Base-by-base conservation (phyloP, 1,140 invertebrate species). In the Subanguina moxae region DNA sequence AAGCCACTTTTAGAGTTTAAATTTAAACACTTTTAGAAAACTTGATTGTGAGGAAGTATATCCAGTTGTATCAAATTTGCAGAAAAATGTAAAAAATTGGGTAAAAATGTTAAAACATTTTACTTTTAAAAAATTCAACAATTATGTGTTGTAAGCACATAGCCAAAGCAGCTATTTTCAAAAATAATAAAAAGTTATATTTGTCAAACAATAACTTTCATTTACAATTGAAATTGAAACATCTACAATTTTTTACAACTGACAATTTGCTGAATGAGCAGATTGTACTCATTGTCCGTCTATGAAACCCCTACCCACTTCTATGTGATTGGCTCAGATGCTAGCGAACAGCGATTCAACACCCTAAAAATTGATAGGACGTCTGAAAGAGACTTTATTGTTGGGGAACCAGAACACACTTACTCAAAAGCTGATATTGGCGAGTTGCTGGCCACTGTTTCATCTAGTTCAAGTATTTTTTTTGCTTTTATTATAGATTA, bases 271-370 rank as follows among this genome's bases (percentile, higher is more conserved):
- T 58, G 11, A 61, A n/a, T 30, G 58, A 30, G 58, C 19, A 64
- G 64, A 15, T 56, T 71, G 17, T 72, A 57, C 56, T 64, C 62
- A 17, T 30, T 74, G 23, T 62, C 68, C 23, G 70, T 82, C 43
- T 82, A 83, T 61, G 80, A 82, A 65, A 83, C 80, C 8, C 59
- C 75, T 25, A 61, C 64, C 13, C 74, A 80, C 45, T 82, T 82
- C 59, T 83, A 82, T 57, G 66, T 82, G 25, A 76, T 82, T 56
- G 80, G 80, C 9, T 69, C 72, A 42, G 81, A 82, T 70, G 32
- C 68, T n/a, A 59, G 79, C 13, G 74, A 72, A 21, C 78, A 57
- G 0, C 32, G 64, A n/a, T 82, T 66, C 62, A 42, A 66, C 62
- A 72, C 82, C 7, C 67, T 82, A 7, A 82, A 83, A 64, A 80